phyloP scores from a whole-genome alignment of 2,797 vertebrate species.

The Acanthurus lineatus region DNA sequence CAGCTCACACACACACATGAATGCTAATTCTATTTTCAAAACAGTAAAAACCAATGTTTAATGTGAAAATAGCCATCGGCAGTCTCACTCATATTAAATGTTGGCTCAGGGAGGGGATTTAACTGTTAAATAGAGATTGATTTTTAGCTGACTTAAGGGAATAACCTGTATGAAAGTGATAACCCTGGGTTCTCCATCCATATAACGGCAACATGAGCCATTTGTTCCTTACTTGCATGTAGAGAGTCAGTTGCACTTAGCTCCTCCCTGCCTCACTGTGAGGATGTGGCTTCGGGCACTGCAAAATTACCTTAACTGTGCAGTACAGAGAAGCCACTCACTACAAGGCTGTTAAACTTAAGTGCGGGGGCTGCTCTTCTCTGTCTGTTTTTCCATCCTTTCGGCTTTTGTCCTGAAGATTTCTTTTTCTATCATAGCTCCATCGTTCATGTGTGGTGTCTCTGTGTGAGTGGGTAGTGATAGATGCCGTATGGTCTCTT shows the following conservation, averaged over 20 bases:
- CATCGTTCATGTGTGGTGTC: constrained; percentile 48
- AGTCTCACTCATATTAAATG: constrained; percentile 31
- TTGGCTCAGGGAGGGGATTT: constrained; percentile 41
- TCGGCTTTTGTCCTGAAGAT: constrained; percentile 49
- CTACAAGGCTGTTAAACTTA: constrained; percentile 48
- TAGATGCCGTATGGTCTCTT: constrained; percentile 32
- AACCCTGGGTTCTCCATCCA: constrained; percentile 58
- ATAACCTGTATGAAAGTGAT: constrained; percentile 63
- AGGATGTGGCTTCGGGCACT: constrained; percentile 47
- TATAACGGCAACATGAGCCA: constrained; percentile 56
- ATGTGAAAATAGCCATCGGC: constrained; percentile 37
- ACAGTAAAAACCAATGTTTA: constrained; percentile 58
- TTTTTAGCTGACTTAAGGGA: constrained; percentile 65
- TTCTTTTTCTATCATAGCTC: constrained; percentile 29
- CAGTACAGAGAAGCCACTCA: constrained; percentile 54
- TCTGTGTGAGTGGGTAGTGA: constrained; percentile 57
- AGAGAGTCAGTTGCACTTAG: constrained; percentile 22
- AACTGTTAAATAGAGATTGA: constrained; percentile 63
- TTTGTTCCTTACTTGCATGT: constrained; percentile 49
- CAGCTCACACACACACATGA: constrained; percentile 1
- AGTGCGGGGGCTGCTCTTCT: constrained; percentile 22
- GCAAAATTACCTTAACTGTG: constrained; percentile 49
- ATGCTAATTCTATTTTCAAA: constrained; percentile 40
- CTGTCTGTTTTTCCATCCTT: constrained; percentile 35
- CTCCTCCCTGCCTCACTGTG: constrained; percentile 40